These are phyloP conservation scores for Lepus americanus DNA, from an alignment of 2,113 vertebrate species.

Conservation along the genomic window DNA sequence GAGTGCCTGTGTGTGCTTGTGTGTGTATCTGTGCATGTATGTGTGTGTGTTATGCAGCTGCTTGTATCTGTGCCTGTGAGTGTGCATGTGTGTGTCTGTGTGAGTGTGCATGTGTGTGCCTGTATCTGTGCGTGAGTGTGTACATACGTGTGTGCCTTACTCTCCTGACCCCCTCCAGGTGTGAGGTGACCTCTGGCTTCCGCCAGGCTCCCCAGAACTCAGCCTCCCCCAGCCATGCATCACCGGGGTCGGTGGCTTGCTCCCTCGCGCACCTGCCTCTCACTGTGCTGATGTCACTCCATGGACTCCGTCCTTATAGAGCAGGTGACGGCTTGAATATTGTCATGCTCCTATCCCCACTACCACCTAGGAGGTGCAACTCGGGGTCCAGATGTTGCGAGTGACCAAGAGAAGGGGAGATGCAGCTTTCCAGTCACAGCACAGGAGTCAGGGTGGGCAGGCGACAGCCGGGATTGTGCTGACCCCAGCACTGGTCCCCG, in stretches of 20 bases:
- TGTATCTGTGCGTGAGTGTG: too few relatives aligned
- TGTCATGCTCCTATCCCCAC: rapidly evolving
- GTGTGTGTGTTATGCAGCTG: neutral
- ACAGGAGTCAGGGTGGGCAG: rapidly evolving
- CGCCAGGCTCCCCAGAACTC: neutral
- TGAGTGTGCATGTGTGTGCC: neutral
- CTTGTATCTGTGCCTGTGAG: neutral
- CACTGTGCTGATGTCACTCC: rapidly evolving
- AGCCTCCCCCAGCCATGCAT: rapidly evolving
- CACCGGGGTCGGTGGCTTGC: rapidly evolving
- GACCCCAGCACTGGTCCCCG: too few relatives aligned
- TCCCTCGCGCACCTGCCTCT: rapidly evolving
- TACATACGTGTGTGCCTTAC: rapidly evolving
- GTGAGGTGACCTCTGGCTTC: rapidly evolving
- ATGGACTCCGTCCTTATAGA: rapidly evolving
- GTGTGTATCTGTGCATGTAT: neutral
- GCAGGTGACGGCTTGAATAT: neutral
- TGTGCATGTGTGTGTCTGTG: neutral
- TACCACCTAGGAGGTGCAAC: rapidly evolving
- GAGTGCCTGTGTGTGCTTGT: neutral
- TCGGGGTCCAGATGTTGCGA: neutral
- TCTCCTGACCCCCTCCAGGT: rapidly evolving
- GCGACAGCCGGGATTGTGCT: too few relatives aligned
- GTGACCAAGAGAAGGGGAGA: neutral
- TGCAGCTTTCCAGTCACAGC: rapidly evolving